Evolutionary conservation across 2,113 vertebrate genomes (phyloP), one percentile per base, ranked within the genome.

Genomic region (Aramus guarauna): DNA sequence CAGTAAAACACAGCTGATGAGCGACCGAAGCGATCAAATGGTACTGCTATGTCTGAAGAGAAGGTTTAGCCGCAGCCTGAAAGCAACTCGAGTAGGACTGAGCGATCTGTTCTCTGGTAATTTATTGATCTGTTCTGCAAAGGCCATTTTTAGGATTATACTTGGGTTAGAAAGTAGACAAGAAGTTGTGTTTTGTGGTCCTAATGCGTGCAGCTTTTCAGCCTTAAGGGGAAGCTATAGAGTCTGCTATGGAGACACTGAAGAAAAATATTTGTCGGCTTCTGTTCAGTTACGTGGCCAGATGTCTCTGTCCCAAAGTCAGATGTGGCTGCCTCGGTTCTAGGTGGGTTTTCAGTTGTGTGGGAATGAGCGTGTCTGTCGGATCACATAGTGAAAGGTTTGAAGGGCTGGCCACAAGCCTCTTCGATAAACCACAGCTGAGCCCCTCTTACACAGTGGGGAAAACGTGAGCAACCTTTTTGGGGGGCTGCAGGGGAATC

Each of bases 321-420:
- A 62, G 36, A 37, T 62, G 50, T 53, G 37, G 5, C 59, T 74
- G 43, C 80, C 11, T 80, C 29, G 9, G 29, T 71, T 63, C 18
- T n/a, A 32, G 41, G 15, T 4, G 7, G 15, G 8, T 34, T 91
- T 95, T 87, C n/a, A 74, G 0, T 43, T 15, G 6, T 1, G 0
- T 52, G 60, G 15, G 18, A 60, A 9, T 34, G 39, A 75, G 18
- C 1, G 2, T 62, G 12, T 53, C 43, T 83, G 6, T 75, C n/a
- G 36, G 53, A 26, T 82, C 48, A 53, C 16, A 0, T 2, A 15
- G 37, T 5, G 32, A 55, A 64, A 80, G 26, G 5, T 78, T 58
- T 47, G 32, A 39, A 15, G 27, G 36, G 29, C 34, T 67, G 53
- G 9, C 47, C 53, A 2, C 17, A 6, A 60, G 9, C 11, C 20